Base-by-base conservation (phyloP, 2,888 invertebrate species). In the Melitaea athalia region DNA sequence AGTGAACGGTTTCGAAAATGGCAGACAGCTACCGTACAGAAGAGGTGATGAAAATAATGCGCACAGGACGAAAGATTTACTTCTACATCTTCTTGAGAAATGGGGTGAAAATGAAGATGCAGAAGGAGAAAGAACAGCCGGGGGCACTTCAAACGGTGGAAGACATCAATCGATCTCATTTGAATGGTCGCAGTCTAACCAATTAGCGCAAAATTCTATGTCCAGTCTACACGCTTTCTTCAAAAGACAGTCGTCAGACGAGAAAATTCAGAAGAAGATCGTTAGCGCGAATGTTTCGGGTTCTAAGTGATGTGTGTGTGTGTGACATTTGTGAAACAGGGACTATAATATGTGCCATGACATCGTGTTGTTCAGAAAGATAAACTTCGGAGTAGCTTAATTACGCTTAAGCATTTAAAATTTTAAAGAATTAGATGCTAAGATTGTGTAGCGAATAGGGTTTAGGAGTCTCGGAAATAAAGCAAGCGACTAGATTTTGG, bases 221-320 rank as follows among this genome's bases (percentile, higher is more conserved):
- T 96, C 95, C 76, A 96, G 97, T 67, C 93, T 97, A 57, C 96
- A 97, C 76, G 95, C 95, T 67, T 97, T 96, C 89, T 97, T 96
- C 85, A 95, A 96, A 87, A 88, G 94, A 72, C 94, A 94, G 82
- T 93, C 94, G 47, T 90, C 93, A 24, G 90, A 91, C 57, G 92
- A 92, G 71, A 92, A 92, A 72, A 79, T 83, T 52, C 88, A 89
- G 74, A 85, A 88, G 74, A 91, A 90, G 78, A 91, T 88, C 84
- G 73, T 81, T 72, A 82, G 85, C 53, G 85, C 79, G 66, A 82
- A 80, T 67, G 76, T 83, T 45, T 77, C 82, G 62, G 80, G 74
- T 73, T 73, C 81, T 11, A 85, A 87, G 81, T 86, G 83, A 86
- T 79, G 24, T 78, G 70, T 71, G 24, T 78, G 70, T 71, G 60